These are phyloP conservation scores for Agrotis ipsilon DNA, from an alignment of 2,888 invertebrate species.

Conservation along the genomic window DNA sequence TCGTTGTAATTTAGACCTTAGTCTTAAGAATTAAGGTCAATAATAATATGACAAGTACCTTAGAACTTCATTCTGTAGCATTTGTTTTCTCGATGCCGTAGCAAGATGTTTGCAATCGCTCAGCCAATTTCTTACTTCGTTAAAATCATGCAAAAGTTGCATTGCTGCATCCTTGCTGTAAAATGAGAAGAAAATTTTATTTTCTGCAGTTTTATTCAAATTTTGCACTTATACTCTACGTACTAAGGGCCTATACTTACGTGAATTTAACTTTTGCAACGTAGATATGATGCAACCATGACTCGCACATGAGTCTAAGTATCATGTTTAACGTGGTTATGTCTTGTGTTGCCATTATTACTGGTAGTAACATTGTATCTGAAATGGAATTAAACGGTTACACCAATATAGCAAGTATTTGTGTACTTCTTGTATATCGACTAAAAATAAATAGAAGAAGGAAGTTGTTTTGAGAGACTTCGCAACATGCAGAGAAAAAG, in stretches of 20 bases:
- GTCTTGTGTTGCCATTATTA: constrained; percentile 94
- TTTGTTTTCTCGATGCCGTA: constrained; percentile 87
- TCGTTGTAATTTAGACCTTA: background rate
- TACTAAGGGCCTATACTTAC: constrained; percentile 71
- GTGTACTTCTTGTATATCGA: no score
- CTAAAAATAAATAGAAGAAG: background rate
- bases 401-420: no score
- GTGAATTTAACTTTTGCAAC: constrained; percentile 96
- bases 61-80: constrained; percentile 90
- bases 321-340: constrained; percentile 94
- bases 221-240: background rate
- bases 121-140: constrained; percentile 95
- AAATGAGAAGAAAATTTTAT: background rate
- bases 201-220: background rate
- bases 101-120: constrained; percentile 91
- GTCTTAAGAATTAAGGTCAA: no score
- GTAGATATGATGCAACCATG: constrained; percentile 97
- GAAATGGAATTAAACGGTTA: constrained; percentile 49
- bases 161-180: constrained; percentile 93
- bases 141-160: constrained; percentile 95
- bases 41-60: constrained; percentile 18
- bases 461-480: background rate
- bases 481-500: no score
- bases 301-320: constrained; percentile 95
- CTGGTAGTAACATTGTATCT: constrained; percentile 95